A percentile compares a stretch with the other conserved stretches of the same genome.
These are phyloP conservation scores for Phocoena sinus DNA, from an alignment of 2,113 vertebrate genomes.

Conservation along the genomic window DNA sequence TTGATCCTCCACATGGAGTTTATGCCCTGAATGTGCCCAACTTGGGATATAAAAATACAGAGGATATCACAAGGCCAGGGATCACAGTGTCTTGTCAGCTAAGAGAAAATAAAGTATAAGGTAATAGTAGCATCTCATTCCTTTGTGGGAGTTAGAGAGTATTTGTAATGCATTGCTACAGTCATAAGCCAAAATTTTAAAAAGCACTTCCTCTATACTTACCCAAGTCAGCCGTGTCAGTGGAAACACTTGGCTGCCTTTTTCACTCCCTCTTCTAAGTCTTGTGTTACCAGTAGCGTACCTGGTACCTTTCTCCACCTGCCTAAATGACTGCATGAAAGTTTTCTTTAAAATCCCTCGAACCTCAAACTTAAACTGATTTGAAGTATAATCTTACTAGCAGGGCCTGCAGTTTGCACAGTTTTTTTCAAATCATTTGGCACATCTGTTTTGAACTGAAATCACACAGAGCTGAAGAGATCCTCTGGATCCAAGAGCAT, in stretches of 20 bases:
- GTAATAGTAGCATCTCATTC: neutral
- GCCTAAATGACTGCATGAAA: neutral
- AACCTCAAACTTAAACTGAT: neutral
- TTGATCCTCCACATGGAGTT: neutral
- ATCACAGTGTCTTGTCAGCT: neutral
- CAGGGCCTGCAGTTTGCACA: neutral
- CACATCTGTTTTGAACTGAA: neutral
- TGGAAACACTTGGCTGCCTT: neutral
- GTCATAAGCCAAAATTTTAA: neutral
- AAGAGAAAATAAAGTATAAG: neutral
- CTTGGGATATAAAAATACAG: neutral
- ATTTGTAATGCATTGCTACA: neutral
- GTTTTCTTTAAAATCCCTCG: neutral
- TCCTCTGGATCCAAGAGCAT: neutral
- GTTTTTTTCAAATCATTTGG: neutral
- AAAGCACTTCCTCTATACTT: accelerated
- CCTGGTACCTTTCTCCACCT: neutral
- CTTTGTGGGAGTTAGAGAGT: neutral
- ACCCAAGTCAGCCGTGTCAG: neutral
- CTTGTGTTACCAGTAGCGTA: neutral
- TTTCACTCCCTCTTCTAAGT: neutral
- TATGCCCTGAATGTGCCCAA: neutral
- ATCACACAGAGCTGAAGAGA: neutral
- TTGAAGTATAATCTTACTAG: neutral
- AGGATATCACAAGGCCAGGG: neutral